phyloP scores from a whole-genome alignment of 2,113 vertebrate species.

The Forbesichthys agassizii region DNA sequence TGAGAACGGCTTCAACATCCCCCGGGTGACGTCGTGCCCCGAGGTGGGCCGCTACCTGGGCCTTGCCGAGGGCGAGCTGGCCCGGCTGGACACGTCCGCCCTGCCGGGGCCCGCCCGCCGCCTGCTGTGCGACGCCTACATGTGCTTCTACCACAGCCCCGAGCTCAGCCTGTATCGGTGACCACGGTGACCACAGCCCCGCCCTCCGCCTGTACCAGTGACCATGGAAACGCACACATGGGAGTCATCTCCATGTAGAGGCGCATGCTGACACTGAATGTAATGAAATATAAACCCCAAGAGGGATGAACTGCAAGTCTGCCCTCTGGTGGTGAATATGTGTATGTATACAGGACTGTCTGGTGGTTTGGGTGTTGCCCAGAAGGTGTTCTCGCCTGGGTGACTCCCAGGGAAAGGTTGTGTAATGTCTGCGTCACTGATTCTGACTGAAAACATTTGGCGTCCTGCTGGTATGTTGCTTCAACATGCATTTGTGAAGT shows the following conservation, averaged over 20 bases:
- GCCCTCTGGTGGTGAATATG: background rate
- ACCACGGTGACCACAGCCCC: background rate
- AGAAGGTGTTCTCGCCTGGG: too few species aligned
- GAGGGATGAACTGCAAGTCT: too few species aligned
- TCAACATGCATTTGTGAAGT: too few species aligned
- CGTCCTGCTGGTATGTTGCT: too few species aligned
- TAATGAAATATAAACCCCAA: too few species aligned
- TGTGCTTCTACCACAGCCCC: slow-evolving; percentile 85
- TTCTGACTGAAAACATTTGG: too few species aligned
- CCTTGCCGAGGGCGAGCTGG: slow-evolving; percentile 71
- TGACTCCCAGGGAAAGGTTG: background rate
- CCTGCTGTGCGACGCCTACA: slow-evolving; percentile 83
- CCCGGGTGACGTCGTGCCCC: slow-evolving; percentile 77
- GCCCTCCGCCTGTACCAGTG: slow-evolving; percentile 62
- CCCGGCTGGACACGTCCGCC: slow-evolving; percentile 64
- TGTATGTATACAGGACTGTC: background rate
- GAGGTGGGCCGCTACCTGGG: slow-evolving; percentile 80
- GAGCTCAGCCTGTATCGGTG: slow-evolving; percentile 83
- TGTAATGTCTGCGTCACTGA: background rate
- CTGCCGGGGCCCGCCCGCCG: slow-evolving; percentile 70
- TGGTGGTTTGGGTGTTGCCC: too few species aligned
- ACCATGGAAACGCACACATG: background rate
- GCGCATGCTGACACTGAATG: too few species aligned
- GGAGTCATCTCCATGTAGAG: too few species aligned
- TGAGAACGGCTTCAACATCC: slow-evolving; percentile 84